Evolutionary conservation across 2,888 invertebrate species (phyloP), one percentile per base, ranked within the genome.

Genomic region (Ligdia adustata): DNA sequence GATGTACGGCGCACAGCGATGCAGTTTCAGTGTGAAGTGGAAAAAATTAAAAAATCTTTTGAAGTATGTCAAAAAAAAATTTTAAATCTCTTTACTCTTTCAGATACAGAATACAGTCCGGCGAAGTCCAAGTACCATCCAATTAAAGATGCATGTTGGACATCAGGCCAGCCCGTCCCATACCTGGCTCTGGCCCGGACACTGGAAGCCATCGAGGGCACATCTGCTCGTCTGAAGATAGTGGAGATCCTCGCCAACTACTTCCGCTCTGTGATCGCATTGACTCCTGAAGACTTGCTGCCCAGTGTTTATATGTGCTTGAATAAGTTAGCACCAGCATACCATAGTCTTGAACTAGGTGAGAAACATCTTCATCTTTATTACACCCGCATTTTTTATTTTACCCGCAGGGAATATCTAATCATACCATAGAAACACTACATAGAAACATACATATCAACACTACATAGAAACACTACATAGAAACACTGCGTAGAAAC

Each of bases 291-390:
- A n/a, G 99, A 99, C 81, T 89, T 99, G 49, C 75, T 98, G 42
- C 93, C 96, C 0, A 97, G 97, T 63, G 93, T 99, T 9, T 99
- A 99, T 81, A 86, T 99, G 58, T 98, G 98, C 69, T 91, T 99
- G n/a, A 99, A 99, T 82, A 95, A 96, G 80, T 87, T 99, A 29
- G 99, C 97, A 0, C 99, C 99, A 0, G 97, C 98, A 0, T 99
- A 98, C 77, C 97, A 98, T 13, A 81, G 83, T 33, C 47, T 91
- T 52, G 91, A 90, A 54, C 61, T 90, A 81, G 99, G 98, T 88
- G 73, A 75, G 72, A 57, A 50, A 2, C 9, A 7, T 12, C n/a
- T n/a, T 22, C 7, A 18, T 6, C 18, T 22, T 6, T 6, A 22
- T 22, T 22, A 22, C 4, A n/a, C n/a, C n/a, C n/a, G n/a, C n/a